Conservation (phyloP, 2,113 vertebrate species). For the Amphilophus citrinellus region DNA sequence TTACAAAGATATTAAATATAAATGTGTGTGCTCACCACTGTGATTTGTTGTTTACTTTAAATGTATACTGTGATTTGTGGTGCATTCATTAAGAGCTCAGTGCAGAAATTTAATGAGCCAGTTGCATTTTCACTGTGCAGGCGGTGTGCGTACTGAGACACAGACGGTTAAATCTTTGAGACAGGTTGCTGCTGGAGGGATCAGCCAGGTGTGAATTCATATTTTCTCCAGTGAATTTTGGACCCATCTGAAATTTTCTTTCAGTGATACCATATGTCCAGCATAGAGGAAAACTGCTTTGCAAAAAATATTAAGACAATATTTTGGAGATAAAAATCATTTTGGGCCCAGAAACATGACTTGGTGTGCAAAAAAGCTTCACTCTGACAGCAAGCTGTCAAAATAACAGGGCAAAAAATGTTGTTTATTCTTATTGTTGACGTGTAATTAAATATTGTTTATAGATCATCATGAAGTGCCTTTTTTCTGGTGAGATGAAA, state of each 20-base stretch:
- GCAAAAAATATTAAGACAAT: background rate
- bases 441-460: background rate
- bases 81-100: slow-evolving; percentile 1
- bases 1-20: background rate
- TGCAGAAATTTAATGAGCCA: background rate
- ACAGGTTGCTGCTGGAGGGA: slow-evolving; percentile 1
- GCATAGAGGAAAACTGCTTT: background rate
- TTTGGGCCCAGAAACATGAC: background rate
- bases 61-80: slow-evolving; percentile 18
- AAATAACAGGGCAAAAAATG: background rate
- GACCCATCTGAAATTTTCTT: background rate
- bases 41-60: slow-evolving; percentile 41
- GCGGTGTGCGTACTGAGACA: background rate
- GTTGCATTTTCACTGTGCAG: background rate
- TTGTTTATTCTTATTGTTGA: background rate
- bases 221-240: background rate
- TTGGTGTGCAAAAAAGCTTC: background rate
- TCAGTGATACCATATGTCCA: background rate
- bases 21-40: slow-evolving; percentile 1
- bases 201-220: background rate
- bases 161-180: background rate
- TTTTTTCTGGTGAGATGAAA: background rate
- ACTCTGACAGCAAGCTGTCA: background rate
- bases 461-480: background rate
- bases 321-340: background rate